Percentiles rank a stretch among this genome's conserved stretches.
Evolutionary conservation across 2,888 invertebrate genomes (phyloP).

Genomic region (Gastrophysa polygoni): DNA sequence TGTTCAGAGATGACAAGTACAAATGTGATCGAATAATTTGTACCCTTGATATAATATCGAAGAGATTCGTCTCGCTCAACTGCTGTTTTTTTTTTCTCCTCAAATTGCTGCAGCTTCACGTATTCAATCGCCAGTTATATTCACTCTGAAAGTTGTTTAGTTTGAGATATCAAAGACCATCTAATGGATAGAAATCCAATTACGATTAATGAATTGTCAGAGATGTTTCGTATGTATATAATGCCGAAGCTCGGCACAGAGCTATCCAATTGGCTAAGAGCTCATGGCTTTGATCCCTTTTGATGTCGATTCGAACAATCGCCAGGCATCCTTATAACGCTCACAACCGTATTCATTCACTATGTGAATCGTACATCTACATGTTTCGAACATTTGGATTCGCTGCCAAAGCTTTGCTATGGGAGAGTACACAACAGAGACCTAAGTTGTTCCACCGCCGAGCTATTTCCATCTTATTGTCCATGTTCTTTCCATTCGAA

Average conservation of each 20-base stretch:
- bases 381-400: conserved; percentile 29
- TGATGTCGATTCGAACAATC: conserved; percentile 46
- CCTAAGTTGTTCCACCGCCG: not conserved
- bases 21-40: too few relatives aligned
- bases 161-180: conserved; percentile 13
- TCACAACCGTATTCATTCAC: conserved; percentile 49
- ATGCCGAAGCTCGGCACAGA: conserved; percentile 12
- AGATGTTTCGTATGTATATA: conserved; percentile 41
- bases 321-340: conserved; percentile 46
- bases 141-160: not conserved
- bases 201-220: conserved; percentile 46
- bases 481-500: not conserved
- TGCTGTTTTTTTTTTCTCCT: not conserved
- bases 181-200: conserved; percentile 42
- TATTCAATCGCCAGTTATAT: not conserved
- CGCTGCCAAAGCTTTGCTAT: conserved; percentile 10
- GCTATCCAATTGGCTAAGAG: conserved; percentile 53
- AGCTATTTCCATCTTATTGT: not conserved
- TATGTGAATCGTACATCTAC: conserved; percentile 36
- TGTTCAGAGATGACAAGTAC: too few relatives aligned
- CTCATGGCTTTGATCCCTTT: conserved; percentile 50
- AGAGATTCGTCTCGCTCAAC: too few relatives aligned
- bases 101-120: not conserved
- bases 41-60: too few relatives aligned
- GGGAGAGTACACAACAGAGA: not conserved